These are phyloP conservation scores for Ophioninae sp. DNA, from an alignment of 2,888 invertebrate genomes.

Conservation along the genomic window DNA sequence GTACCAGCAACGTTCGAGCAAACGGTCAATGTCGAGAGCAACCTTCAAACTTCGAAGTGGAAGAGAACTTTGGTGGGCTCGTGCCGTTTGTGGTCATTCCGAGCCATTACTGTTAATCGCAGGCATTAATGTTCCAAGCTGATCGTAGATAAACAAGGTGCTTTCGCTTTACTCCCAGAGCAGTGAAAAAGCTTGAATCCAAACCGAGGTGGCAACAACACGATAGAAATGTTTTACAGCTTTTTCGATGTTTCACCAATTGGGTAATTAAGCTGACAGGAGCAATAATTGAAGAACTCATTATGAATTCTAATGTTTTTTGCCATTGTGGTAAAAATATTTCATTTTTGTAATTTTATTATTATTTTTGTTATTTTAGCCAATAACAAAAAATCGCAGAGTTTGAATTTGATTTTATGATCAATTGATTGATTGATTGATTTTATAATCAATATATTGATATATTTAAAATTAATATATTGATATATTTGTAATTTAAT, in stretches of 20 bases:
- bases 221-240: constrained; percentile 70
- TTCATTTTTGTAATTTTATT: background rate
- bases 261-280: no score
- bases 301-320: background rate
- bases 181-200: constrained; percentile 5
- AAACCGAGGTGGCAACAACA: background rate
- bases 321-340: no score
- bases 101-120: constrained; percentile 72
- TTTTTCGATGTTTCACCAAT: constrained; percentile 51
- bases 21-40: background rate
- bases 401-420: no score
- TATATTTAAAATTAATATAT: no score
- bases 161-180: constrained; percentile 15
- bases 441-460: no score
- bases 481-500: no score
- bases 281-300: background rate
- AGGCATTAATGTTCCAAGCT: constrained; percentile 73
- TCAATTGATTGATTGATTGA: no score
- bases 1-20: background rate
- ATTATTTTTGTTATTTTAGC: background rate
- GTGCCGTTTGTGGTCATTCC: constrained; percentile 57
- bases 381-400: background rate
- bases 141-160: constrained; percentile 71
- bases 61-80: constrained; percentile 56
- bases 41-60: constrained; percentile 33